Conservation (phyloP, 2,888 invertebrate species). For the Himalopsyche tibetana region DNA sequence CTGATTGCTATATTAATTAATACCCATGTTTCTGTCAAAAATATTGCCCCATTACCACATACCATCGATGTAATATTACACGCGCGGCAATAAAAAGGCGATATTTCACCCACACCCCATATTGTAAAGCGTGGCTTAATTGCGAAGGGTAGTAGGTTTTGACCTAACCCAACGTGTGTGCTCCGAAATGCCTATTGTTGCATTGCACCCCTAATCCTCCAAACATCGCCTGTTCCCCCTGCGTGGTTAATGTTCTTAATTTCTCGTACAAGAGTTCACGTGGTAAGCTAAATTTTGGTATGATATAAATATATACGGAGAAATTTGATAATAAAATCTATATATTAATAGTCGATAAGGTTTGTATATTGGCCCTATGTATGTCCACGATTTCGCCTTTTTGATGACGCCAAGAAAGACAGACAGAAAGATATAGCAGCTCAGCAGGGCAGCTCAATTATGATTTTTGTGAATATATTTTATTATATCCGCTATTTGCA, state of each 20-base stretch:
- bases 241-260: not conserved
- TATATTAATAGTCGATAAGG: too few species aligned
- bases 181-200: not conserved
- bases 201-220: not conserved
- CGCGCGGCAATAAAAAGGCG: slow-evolving; percentile 32
- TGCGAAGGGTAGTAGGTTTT: slow-evolving; percentile 29
- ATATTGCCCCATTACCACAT: slow-evolving; percentile 22
- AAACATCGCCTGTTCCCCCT: not conserved
- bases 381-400: too few species aligned
- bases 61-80: slow-evolving; percentile 25
- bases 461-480: too few species aligned
- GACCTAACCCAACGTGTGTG: slow-evolving; percentile 37
- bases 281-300: too few species aligned
- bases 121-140: slow-evolving; percentile 42
- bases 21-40: slow-evolving; percentile 18
- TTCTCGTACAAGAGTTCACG: too few species aligned
- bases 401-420: too few species aligned
- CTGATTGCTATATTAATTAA: slow-evolving; percentile 36
- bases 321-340: too few species aligned
- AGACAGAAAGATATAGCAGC: too few species aligned
- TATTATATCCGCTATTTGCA: too few species aligned
- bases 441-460: too few species aligned
- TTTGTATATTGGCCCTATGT: too few species aligned
- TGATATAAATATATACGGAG: too few species aligned
- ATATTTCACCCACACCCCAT: slow-evolving; percentile 35